phyloP scores from a whole-genome alignment of 2,113 vertebrate genomes.

The Lophochroa leadbeateri region DNA sequence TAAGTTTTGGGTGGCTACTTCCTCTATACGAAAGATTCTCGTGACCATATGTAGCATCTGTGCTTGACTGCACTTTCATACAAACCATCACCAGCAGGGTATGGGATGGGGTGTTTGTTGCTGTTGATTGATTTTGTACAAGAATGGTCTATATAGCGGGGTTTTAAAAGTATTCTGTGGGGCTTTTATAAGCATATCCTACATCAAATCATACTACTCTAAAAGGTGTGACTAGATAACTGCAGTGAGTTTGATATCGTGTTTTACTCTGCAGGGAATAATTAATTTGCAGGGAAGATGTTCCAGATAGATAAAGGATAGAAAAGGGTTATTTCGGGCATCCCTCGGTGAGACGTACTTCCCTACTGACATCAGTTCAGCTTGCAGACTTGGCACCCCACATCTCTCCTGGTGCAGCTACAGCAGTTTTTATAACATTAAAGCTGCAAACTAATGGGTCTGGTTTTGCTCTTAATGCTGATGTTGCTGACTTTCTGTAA shows the following conservation, averaged over 20 bases:
- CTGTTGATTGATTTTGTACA: neutral
- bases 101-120: neutral
- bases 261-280: neutral
- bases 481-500: neutral
- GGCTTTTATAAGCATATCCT: neutral
- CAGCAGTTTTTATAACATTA: neutral
- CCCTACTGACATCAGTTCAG: neutral
- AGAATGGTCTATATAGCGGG: neutral
- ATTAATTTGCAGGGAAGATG: neutral
- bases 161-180: neutral
- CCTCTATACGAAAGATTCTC: neutral
- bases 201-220: neutral
- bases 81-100: neutral
- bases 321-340: neutral
- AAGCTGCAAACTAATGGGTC: neutral
- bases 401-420: neutral
- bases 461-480: neutral
- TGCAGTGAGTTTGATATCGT: neutral
- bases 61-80: conserved; percentile 45
- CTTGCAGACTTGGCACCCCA: neutral
- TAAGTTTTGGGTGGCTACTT: conserved; percentile 60
- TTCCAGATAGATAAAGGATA: neutral
- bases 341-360: neutral
- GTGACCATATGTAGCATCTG: conserved; percentile 47
- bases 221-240: rapidly evolving